These are phyloP conservation scores for Capitella teleta DNA, from an alignment of 1,140 invertebrate genomes.

Conservation along the genomic window DNA sequence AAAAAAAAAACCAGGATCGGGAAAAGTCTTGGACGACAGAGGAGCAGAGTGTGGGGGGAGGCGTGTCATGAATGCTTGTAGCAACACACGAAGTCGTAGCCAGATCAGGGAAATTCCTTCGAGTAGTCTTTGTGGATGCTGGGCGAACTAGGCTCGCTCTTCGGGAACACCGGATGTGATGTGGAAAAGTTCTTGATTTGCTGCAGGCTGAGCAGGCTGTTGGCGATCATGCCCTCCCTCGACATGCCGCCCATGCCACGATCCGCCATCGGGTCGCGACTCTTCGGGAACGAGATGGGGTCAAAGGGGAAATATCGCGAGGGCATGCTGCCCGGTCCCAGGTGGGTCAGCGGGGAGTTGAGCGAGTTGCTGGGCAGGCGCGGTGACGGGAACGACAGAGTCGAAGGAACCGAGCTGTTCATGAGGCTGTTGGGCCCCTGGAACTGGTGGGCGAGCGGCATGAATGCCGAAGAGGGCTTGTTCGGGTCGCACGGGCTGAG, in stretches of 20 bases:
- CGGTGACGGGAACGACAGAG: background rate
- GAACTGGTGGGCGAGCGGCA: slow-evolving; percentile 6
- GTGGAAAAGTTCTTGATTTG: slow-evolving; percentile 9
- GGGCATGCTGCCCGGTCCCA: background rate
- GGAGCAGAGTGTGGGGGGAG: no score
- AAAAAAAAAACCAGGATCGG: background rate
- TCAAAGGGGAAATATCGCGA: slow-evolving; percentile 5
- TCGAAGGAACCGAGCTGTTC: slow-evolving; percentile 5
- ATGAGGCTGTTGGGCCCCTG: background rate
- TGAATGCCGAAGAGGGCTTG: slow-evolving; percentile 2
- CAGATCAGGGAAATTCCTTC: slow-evolving; percentile 5
- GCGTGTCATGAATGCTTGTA: no score
- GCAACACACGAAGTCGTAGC: background rate
- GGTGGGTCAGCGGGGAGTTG: background rate
- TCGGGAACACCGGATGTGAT: slow-evolving; percentile 3
- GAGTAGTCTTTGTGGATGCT: no score
- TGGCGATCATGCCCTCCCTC: background rate
- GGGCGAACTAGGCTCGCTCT: slow-evolving; percentile 6
- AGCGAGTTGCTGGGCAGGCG: background rate
- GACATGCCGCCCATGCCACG: background rate
- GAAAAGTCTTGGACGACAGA: background rate
- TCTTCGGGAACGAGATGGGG: slow-evolving; percentile 2
- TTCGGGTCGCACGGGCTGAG: background rate
- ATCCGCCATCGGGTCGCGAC: slow-evolving; percentile 1
- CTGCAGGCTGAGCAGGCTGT: slow-evolving; percentile 5